phyloP scores from a whole-genome alignment of 2,113 vertebrate genomes.

The Pomatorhinus ruficollis region DNA sequence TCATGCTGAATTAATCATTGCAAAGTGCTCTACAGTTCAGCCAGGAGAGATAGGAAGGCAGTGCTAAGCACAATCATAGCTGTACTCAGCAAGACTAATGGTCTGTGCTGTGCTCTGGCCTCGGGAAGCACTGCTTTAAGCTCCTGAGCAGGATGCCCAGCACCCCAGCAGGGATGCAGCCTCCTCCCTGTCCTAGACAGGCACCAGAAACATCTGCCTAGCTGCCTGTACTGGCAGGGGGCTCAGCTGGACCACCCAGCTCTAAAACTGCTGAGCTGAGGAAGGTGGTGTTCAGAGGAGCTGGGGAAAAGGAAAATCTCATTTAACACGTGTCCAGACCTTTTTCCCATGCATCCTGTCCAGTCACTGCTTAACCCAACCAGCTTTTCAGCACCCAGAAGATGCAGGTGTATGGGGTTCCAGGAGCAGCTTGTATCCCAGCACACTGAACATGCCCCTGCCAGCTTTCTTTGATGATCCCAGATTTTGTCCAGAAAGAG shows the following conservation, averaged over 20 bases:
- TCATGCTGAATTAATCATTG: constrained; percentile 5
- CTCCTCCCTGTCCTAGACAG: not conserved
- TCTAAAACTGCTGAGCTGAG: not conserved
- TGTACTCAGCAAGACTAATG: not conserved
- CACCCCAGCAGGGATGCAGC: not conserved
- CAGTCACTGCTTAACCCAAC: not conserved
- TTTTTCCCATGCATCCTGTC: not conserved
- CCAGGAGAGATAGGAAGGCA: not conserved
- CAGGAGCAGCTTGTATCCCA: not conserved
- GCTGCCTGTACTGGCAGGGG: not conserved
- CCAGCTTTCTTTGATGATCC: not conserved
- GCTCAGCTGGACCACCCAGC: rapidly evolving
- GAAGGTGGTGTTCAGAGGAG: not conserved
- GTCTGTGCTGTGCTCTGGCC: not conserved
- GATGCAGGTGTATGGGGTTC: not conserved
- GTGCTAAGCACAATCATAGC: not conserved
- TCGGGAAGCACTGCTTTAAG: not conserved
- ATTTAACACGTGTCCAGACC: rapidly evolving
- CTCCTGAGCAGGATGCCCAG: not conserved
- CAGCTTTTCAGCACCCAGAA: not conserved
- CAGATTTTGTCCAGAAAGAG: not conserved
- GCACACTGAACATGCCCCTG: not conserved
- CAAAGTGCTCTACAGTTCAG: not conserved
- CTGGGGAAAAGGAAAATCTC: not conserved
- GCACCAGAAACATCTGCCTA: not conserved